phyloP scores from a whole-genome alignment of 2,888 invertebrate genomes.

The Arrhopalites spinosus region DNA sequence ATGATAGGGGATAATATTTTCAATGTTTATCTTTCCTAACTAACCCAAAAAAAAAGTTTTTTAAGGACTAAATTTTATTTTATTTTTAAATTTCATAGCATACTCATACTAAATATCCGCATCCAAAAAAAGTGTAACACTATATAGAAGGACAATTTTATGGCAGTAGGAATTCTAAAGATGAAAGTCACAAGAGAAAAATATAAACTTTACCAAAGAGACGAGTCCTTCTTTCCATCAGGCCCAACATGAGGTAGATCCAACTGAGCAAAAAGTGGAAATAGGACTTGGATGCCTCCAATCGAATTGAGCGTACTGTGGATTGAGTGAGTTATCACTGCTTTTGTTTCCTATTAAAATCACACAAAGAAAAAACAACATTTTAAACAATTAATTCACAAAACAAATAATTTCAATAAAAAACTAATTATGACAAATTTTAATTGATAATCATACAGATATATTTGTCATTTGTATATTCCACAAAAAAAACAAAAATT shows the following conservation, averaged over 20 bases:
- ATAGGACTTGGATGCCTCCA: slow-evolving; percentile 96
- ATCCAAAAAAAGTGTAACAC: neutral
- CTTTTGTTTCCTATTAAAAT: slow-evolving; percentile 90
- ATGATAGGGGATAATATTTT: neutral
- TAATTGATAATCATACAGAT: no score
- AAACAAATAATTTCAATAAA: no score
- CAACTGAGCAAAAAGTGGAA: slow-evolving; percentile 96
- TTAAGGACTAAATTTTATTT: neutral
- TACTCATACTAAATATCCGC: no score
- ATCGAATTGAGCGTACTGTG: slow-evolving; percentile 98
- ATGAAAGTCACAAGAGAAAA: neutral
- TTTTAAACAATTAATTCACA: neutral
- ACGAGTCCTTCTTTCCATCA: slow-evolving; percentile 83
- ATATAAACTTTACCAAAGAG: slow-evolving; percentile 74
- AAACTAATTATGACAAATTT: no score
- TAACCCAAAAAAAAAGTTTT: neutral
- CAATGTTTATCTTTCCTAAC: slow-evolving; percentile 6
- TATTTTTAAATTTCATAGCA: neutral
- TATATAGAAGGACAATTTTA: neutral
- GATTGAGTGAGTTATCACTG: slow-evolving; percentile 98
- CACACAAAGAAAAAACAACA: neutral
- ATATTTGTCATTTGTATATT: no score
- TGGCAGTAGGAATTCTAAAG: neutral
- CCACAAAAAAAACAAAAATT: no score
- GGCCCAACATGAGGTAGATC: slow-evolving; percentile 85